phyloP scores from a whole-genome alignment of 2,888 invertebrate genomes.

The Amphimallon solstitiale region DNA sequence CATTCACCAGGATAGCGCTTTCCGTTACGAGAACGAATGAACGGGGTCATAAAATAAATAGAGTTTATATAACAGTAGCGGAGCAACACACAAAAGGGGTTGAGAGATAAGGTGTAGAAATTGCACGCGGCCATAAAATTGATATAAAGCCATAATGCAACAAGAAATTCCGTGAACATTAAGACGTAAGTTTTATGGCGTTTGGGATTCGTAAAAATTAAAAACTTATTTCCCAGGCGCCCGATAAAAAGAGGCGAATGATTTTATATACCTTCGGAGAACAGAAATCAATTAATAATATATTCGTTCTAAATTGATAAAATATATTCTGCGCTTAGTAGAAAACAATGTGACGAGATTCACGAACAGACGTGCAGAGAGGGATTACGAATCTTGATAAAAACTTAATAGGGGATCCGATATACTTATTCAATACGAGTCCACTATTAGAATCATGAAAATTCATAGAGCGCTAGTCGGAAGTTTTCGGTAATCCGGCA shows the following conservation, averaged over 20 bases:
- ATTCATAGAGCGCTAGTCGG: too few species aligned
- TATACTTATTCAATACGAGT: too few species aligned
- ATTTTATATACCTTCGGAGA: too few species aligned
- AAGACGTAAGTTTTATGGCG: constrained; percentile 27
- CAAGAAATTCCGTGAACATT: constrained; percentile 31
- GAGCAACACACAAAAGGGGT: constrained; percentile 16
- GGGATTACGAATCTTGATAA: too few species aligned
- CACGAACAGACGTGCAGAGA: too few species aligned
- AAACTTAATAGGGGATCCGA: too few species aligned
- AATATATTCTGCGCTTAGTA: too few species aligned
- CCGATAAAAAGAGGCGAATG: constrained; percentile 14
- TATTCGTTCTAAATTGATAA: too few species aligned
- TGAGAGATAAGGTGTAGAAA: constrained; percentile 23
- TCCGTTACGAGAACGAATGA: constrained; percentile 4
- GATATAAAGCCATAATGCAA: constrained; percentile 31
- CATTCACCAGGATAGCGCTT: not conserved
- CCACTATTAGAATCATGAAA: too few species aligned
- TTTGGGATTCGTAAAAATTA: constrained; percentile 30
- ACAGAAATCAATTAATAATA: too few species aligned
- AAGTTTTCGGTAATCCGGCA: too few species aligned
- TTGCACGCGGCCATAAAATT: constrained; percentile 28
- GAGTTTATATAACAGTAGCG: constrained; percentile 25
- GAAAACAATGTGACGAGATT: too few species aligned
- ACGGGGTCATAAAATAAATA: constrained; percentile 28
- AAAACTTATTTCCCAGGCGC: constrained; percentile 32